phyloP scores from a whole-genome alignment of 2,888 invertebrate species.

The Dioctria linearis region DNA sequence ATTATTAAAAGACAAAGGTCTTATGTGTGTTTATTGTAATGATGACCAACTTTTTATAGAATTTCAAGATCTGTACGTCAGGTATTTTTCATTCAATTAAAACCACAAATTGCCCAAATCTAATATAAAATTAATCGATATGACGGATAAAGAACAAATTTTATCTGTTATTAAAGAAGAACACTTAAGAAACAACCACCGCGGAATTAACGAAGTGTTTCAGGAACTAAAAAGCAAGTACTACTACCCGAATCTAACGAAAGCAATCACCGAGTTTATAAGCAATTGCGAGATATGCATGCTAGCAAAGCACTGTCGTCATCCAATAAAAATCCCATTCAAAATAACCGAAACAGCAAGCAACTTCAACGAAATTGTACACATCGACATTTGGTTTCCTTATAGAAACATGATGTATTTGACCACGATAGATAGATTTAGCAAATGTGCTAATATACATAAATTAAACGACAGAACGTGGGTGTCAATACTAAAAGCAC shows the following conservation, averaged over 20 bases:
- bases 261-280: conserved; percentile 55
- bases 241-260: conserved; percentile 58
- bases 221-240: conserved; percentile 32
- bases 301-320: conserved; percentile 59
- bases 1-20: no score
- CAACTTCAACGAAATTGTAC: conserved; percentile 60
- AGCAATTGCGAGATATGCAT: conserved; percentile 48
- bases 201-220: conserved; percentile 36
- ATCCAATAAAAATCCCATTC: conserved; percentile 57
- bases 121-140: conserved; percentile 45
- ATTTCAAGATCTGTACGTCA: conserved; percentile 53
- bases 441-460: conserved; percentile 43
- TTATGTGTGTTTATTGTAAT: conserved; percentile 55
- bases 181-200: conserved; percentile 55
- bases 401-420: conserved; percentile 27
- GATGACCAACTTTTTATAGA: no score
- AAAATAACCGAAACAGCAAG: conserved; percentile 57
- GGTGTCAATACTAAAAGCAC: conserved; percentile 38
- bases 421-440: conserved; percentile 49
- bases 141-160: conserved; percentile 57
- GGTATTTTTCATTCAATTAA: conserved; percentile 50
- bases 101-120: conserved; percentile 42
- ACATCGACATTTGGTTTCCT: conserved; percentile 54
- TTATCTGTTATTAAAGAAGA: conserved; percentile 52
- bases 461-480: conserved; percentile 39